These are phyloP conservation scores for Phycodurus eques DNA, from an alignment of 2,113 vertebrate species.

Conservation along the genomic window DNA sequence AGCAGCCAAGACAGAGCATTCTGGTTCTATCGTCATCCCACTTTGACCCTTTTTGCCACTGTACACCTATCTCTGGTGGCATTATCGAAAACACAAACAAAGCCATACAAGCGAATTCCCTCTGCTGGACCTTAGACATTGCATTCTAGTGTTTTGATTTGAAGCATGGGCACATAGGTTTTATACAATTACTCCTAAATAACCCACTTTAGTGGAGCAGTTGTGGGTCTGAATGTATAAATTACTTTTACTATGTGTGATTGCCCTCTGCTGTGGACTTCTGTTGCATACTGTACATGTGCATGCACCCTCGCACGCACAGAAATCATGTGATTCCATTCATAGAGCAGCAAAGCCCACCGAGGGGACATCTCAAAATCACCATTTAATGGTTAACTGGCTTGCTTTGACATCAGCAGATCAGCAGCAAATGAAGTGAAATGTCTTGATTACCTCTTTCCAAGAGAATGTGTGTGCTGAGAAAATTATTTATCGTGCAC, in stretches of 20 bases:
- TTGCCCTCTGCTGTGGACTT: conserved; percentile 8
- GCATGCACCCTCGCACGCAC: conserved; percentile 5
- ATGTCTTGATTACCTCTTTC: conserved; percentile 53
- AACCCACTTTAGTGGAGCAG: conserved; percentile 1
- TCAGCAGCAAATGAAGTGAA: conserved; percentile 41
- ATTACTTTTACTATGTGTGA: conserved; percentile 30
- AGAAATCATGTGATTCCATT: conserved; percentile 43
- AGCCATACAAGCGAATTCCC: background rate
- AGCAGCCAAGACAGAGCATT: too few relatives aligned
- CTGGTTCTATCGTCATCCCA: too few relatives aligned
- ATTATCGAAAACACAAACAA: too few relatives aligned
- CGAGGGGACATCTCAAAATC: conserved; percentile 55
- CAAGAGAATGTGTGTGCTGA: conserved; percentile 45
- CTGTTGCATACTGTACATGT: background rate
- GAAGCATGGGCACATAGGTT: background rate
- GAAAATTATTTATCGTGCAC: conserved; percentile 69
- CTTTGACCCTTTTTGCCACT: too few relatives aligned
- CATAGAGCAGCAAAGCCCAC: conserved; percentile 7
- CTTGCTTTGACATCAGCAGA: conserved; percentile 43
- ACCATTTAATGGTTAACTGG: conserved; percentile 50
- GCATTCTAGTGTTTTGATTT: background rate
- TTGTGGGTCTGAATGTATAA: conserved; percentile 20
- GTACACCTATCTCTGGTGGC: too few relatives aligned
- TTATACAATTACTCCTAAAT: conserved; percentile 20
- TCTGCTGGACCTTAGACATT: background rate